Evolutionary conservation across 2,113 vertebrate species (phyloP).

Genomic region (Gorsachius goisagi): DNA sequence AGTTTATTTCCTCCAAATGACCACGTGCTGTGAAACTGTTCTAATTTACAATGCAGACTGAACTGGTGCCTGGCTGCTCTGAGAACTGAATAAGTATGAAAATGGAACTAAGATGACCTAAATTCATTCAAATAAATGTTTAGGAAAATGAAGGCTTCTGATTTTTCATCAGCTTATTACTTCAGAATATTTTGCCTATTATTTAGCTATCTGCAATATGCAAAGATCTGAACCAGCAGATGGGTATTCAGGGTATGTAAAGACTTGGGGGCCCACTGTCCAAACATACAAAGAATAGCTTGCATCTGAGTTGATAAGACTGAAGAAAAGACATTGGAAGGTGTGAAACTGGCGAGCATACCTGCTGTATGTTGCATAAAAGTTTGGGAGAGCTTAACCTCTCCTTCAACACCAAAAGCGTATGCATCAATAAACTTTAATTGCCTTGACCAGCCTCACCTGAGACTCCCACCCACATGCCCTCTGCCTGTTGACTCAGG

Average conservation of each 20-base stretch:
- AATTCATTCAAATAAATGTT: not conserved
- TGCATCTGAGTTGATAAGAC: not conserved
- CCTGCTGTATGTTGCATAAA: not conserved
- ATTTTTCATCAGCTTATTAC: not conserved
- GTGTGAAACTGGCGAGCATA: not conserved
- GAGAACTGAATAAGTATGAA: not conserved
- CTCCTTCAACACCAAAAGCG: not conserved
- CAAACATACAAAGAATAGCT: not conserved
- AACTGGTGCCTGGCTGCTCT: not conserved
- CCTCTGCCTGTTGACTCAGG: not conserved
- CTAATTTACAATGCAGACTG: not conserved
- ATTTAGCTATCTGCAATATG: not conserved
- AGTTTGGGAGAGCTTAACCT: not conserved
- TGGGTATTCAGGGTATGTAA: not conserved
- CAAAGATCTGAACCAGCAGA: not conserved
- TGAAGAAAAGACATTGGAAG: not conserved
- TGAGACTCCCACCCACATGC: not conserved
- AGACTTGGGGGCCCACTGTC: not conserved
- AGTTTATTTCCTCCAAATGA: conserved; percentile 9
- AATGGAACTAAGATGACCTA: not conserved
- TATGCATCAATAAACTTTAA: not conserved
- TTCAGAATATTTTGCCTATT: not conserved
- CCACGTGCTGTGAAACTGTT: not conserved
- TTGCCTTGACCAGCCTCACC: not conserved
- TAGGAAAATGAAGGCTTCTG: not conserved